phyloP scores from a whole-genome alignment of 2,113 vertebrate species.

The Leucopternis melanops region DNA sequence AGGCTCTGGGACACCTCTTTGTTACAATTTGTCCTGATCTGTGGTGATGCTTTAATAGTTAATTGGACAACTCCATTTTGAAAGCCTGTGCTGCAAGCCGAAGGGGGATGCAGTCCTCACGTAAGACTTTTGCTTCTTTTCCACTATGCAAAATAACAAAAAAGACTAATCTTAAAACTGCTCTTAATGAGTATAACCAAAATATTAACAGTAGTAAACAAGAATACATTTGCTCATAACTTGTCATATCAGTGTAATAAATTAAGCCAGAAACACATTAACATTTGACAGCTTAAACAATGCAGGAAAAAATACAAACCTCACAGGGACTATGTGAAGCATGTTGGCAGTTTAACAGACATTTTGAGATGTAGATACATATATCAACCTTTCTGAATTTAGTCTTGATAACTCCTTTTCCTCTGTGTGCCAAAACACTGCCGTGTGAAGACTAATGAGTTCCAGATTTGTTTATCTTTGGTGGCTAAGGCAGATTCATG shows the following conservation, averaged over 20 bases:
- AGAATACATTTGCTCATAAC: constrained; percentile 53
- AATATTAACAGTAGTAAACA: constrained; percentile 58
- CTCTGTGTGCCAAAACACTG: constrained; percentile 56
- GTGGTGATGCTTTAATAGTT: background rate
- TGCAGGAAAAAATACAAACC: constrained; percentile 53
- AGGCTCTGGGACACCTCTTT: background rate
- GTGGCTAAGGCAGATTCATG: constrained; percentile 62
- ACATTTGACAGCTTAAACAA: constrained; percentile 68
- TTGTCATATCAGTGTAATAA: constrained; percentile 60
- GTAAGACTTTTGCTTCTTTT: constrained; percentile 36
- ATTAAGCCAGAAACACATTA: constrained; percentile 65
- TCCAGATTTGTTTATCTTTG: constrained; percentile 66
- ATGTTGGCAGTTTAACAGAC: constrained; percentile 60
- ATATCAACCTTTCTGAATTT: constrained; percentile 59
- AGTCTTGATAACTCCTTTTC: constrained; percentile 60
- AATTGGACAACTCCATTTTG: background rate
- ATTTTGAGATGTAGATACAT: constrained; percentile 59
- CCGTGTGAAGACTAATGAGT: constrained; percentile 57
- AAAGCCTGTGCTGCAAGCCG: background rate
- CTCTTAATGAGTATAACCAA: constrained; percentile 70
- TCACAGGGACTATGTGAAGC: constrained; percentile 58
- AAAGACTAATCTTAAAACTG: constrained; percentile 69
- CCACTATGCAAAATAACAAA: constrained; percentile 51
- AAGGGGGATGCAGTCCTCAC: background rate
- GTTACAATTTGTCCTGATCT: background rate